phyloP scores from a whole-genome alignment of 2,797 vertebrate species.

The Mareca penelope region DNA sequence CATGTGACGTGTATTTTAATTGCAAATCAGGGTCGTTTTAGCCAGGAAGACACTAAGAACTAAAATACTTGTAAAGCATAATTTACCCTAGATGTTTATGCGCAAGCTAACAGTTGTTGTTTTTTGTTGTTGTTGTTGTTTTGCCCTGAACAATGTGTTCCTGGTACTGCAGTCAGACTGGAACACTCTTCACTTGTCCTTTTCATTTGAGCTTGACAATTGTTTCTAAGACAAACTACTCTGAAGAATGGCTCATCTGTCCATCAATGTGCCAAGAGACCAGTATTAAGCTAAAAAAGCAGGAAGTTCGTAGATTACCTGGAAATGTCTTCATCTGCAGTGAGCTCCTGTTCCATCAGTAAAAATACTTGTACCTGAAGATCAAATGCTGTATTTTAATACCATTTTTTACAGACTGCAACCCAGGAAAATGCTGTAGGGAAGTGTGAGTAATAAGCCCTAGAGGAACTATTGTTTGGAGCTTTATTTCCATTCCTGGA shows the following conservation, averaged over 20 bases:
- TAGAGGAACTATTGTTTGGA: not conserved
- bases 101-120: not conserved
- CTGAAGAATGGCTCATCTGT: not conserved
- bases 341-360: constrained; percentile 98
- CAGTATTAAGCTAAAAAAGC: not conserved
- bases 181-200: not conserved
- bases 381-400: constrained; percentile 32
- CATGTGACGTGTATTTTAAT: not conserved
- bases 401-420: not conserved
- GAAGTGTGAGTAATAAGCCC: not conserved
- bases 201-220: not conserved
- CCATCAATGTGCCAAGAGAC: not conserved
- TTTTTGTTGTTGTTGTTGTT: not conserved
- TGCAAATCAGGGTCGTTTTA: not conserved
- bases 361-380: constrained; percentile 96
- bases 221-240: not conserved
- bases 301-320: constrained; percentile 75
- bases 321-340: constrained; percentile 97
- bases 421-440: not conserved
- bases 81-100: not conserved
- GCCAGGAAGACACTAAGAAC: not conserved
- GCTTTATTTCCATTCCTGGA: not conserved
- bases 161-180: not conserved
- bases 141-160: not conserved
- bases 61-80: not conserved